phyloP scores from a whole-genome alignment of 2,797 vertebrate species.

The Lerista edwardsae region DNA sequence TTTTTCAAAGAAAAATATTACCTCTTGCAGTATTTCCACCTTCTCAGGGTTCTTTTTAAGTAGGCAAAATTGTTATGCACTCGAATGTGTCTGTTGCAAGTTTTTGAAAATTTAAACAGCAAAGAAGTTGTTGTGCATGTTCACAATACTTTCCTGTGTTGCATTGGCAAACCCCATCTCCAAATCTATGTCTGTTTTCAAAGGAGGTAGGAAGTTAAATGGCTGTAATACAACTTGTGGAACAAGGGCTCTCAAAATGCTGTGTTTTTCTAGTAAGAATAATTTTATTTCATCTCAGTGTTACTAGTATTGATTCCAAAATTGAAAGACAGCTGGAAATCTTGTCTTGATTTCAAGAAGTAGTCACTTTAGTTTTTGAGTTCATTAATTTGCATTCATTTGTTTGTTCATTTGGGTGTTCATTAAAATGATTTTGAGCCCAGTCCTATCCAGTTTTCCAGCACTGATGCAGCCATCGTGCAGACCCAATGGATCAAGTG shows the following conservation, averaged over 20 bases:
- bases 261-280: not conserved
- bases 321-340: not conserved
- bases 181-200: not conserved
- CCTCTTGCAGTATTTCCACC: not conserved
- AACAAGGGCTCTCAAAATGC: not conserved
- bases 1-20: conserved; percentile 19
- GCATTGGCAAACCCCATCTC: not conserved
- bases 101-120: not conserved
- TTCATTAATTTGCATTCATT: no score
- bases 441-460: no score
- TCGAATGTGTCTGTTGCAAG: not conserved
- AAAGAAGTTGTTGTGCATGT: not conserved
- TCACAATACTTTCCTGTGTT: not conserved
- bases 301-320: not conserved
- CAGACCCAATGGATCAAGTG: no score
- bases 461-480: no score
- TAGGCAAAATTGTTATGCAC: not conserved
- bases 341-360: not conserved
- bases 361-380: not conserved
- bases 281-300: not conserved
- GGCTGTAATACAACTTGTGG: not conserved
- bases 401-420: not conserved
- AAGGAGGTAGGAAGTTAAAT: not conserved
- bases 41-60: conserved; percentile 1
- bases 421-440: not conserved